Percentiles rank a stretch among this genome's conserved stretches.
Evolutionary conservation across 2,797 vertebrate species (phyloP).

Genomic region (Clamator glandarius): DNA sequence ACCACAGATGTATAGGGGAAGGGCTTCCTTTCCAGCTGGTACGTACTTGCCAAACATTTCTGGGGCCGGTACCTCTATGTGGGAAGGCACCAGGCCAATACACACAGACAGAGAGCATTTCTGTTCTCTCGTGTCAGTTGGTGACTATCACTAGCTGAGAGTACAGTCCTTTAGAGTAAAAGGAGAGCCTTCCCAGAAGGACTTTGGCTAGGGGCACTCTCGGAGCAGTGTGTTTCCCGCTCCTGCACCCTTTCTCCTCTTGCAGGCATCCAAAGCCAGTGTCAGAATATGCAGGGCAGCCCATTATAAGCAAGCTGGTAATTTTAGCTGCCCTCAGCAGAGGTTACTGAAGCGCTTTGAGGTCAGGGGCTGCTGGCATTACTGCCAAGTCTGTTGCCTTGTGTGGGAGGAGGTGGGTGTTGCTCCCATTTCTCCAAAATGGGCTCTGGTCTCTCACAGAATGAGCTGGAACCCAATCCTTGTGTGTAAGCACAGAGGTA

Average conservation of each 20-base stretch:
- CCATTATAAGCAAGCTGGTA: background rate
- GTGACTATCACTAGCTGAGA: constrained; percentile 7
- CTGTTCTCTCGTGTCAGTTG: background rate
- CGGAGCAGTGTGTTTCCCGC: background rate
- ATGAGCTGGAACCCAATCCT: constrained; percentile 18
- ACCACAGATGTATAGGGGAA: background rate
- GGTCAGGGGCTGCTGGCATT: constrained; percentile 13
- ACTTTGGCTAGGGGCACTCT: background rate
- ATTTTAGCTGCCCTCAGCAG: background rate
- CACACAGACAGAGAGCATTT: constrained; percentile 28
- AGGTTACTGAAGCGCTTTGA: background rate
- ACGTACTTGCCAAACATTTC: constrained; percentile 16
- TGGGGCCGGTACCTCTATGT: constrained; percentile 18
- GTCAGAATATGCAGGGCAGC: background rate
- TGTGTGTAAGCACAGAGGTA: background rate
- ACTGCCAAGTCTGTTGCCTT: background rate
- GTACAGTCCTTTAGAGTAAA: background rate
- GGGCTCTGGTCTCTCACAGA: background rate
- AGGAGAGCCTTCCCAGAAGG: background rate
- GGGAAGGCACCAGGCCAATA: constrained; percentile 40
- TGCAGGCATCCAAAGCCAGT: background rate
- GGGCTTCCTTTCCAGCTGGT: constrained; percentile 26
- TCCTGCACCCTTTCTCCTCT: background rate
- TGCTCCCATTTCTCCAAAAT: constrained; percentile 2
- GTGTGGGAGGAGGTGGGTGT: background rate